Percentiles rank a stretch among this genome's conserved stretches.
Conservation (phyloP, 2,888 invertebrate genomes). For the Philereme transversata region DNA sequence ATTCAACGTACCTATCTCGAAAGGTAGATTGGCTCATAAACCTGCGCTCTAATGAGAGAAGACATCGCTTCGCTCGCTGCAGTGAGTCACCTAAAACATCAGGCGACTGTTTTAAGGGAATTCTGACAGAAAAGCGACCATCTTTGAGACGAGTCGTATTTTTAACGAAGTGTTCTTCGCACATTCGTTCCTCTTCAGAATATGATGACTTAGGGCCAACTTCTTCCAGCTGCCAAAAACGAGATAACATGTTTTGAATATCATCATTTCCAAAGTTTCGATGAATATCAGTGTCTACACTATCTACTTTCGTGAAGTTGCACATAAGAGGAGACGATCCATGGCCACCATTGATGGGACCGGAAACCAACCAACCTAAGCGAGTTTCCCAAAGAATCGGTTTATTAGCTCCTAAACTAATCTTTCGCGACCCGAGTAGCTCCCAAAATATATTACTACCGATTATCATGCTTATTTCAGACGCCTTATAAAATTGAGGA, state of each 20-base stretch:
- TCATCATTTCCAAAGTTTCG: conserved; percentile 8
- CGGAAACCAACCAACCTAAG: conserved; percentile 30
- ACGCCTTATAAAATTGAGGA: conserved; percentile 14
- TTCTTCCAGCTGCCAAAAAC: conserved; percentile 37
- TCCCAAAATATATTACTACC: conserved; percentile 21
- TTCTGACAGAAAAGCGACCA: conserved; percentile 40
- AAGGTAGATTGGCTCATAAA: conserved; percentile 5
- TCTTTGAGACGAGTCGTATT: conserved; percentile 38
- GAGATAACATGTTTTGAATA: conserved; percentile 12
- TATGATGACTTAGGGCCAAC: conserved; percentile 15
- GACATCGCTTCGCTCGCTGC: conserved; percentile 34
- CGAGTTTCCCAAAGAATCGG: conserved; percentile 22
- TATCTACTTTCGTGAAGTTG: conserved; percentile 17
- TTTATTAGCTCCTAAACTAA: conserved; percentile 19
- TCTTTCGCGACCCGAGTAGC: conserved; percentile 14
- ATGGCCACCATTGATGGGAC: conserved; percentile 17
- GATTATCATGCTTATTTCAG: conserved; percentile 13
- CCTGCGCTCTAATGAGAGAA: conserved; percentile 11
- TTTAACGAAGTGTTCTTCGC: conserved; percentile 41
- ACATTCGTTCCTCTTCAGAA: conserved; percentile 34
- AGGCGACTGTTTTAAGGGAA: conserved; percentile 35
- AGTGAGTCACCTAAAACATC: conserved; percentile 36
- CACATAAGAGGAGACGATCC: conserved; percentile 18
- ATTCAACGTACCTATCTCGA: conserved; percentile 31
- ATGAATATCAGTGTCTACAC: no score